Conservation (phyloP, 2,888 invertebrate genomes). For the Arrhopalites spinosus region DNA sequence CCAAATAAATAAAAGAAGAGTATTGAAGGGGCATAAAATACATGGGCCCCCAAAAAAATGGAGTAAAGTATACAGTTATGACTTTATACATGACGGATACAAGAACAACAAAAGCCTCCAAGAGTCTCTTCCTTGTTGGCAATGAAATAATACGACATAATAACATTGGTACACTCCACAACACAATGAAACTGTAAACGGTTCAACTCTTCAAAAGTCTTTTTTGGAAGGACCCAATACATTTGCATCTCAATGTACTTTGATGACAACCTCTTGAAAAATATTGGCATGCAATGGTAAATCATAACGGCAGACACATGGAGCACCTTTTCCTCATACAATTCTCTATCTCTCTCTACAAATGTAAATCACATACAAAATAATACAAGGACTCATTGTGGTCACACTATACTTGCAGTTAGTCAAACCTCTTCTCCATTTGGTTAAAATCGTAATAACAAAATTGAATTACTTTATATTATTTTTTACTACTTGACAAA, state of each 20-base stretch:
- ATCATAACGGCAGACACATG: too few relatives aligned
- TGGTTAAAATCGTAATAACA: background rate
- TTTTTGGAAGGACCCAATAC: background rate
- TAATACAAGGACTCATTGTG: background rate
- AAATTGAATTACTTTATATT: too few relatives aligned
- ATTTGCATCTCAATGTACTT: conserved; percentile 28
- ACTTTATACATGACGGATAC: conserved; percentile 6
- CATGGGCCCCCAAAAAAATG: conserved; percentile 3
- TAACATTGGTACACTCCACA: background rate
- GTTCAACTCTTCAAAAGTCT: background rate
- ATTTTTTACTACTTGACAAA: background rate
- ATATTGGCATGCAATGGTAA: conserved; percentile 14
- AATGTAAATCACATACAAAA: background rate
- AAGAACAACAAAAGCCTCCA: background rate
- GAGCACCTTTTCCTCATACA: too few relatives aligned
- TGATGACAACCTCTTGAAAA: conserved; percentile 32
- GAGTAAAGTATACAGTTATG: conserved; percentile 2
- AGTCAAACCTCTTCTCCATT: background rate
- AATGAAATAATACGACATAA: background rate
- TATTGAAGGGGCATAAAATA: conserved; percentile 17
- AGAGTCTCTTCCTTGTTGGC: background rate
- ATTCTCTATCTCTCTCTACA: background rate
- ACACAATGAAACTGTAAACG: background rate
- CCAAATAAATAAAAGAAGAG: background rate
- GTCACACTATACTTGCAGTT: too few relatives aligned